Conservation (phyloP, 2,113 vertebrate species). For the Pollachius pollachius region DNA sequence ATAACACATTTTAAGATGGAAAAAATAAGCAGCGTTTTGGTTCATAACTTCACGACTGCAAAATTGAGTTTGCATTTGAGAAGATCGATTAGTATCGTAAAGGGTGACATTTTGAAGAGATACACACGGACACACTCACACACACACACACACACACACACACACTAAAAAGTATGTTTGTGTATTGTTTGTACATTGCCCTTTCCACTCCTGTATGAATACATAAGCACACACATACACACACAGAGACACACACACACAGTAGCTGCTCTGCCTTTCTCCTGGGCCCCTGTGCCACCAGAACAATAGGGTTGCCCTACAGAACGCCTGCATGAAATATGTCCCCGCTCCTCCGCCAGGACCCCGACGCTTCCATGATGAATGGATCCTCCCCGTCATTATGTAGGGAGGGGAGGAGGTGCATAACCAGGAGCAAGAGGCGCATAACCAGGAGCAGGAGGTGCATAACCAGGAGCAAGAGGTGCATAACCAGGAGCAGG, state of each 20-base stretch:
- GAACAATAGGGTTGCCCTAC: conserved; percentile 61
- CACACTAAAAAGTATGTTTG: too few relatives aligned
- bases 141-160: conserved; percentile 6
- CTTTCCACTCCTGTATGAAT: not conserved
- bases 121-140: not conserved
- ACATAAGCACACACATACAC: conserved; percentile 22
- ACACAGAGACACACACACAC: conserved; percentile 15
- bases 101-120: too few relatives aligned
- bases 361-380: conserved; percentile 54
- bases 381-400: conserved; percentile 38
- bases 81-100: not conserved
- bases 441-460: conserved; percentile 9
- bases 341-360: conserved; percentile 47
- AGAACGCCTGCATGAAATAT: conserved; percentile 61
- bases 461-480: too few relatives aligned
- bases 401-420: conserved; percentile 41
- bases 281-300: conserved; percentile 33
- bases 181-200: not conserved
- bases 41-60: too few relatives aligned
- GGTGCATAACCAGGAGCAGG: too few relatives aligned
- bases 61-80: not conserved
- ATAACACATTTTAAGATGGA: too few relatives aligned
- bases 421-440: conserved; percentile 33
- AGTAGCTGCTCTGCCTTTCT: conserved; percentile 19
- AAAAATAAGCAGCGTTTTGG: too few relatives aligned